Evolutionary conservation across 2,113 vertebrate genomes (phyloP).

Genomic region (Bujurquina vittata): DNA sequence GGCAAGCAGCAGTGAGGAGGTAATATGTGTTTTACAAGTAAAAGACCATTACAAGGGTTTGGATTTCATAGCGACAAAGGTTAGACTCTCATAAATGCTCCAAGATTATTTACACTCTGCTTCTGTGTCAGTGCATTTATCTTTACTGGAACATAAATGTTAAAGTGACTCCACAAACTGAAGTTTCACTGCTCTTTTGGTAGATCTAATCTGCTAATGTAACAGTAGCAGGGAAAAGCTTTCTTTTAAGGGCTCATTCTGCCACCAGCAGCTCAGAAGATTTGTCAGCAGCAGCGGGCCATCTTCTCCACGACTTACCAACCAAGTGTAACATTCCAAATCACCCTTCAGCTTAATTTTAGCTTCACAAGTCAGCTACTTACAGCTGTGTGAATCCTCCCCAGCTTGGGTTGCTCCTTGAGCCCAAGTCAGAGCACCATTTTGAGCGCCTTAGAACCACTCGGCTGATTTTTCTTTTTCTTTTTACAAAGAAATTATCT

Average conservation of each 20-base stretch:
- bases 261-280: slow-evolving; percentile 49
- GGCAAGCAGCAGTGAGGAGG: background rate
- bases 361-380: slow-evolving; percentile 80
- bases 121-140: slow-evolving; percentile 17
- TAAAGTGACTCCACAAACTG: background rate
- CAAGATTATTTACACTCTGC: slow-evolving; percentile 23
- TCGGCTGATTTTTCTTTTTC: background rate
- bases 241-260: background rate
- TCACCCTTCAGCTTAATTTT: slow-evolving; percentile 81
- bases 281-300: slow-evolving; percentile 64
- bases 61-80: slow-evolving; percentile 50
- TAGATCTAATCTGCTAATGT: background rate
- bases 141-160: slow-evolving; percentile 14
- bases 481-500: background rate
- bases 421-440: slow-evolving; percentile 8
- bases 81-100: slow-evolving; percentile 49
- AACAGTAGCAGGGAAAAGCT: background rate
- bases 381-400: slow-evolving; percentile 62
- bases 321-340: slow-evolving; percentile 81
- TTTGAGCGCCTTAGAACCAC: background rate
- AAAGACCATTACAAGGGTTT: slow-evolving; percentile 35
- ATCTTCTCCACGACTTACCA: slow-evolving; percentile 67
- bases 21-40: slow-evolving; percentile 22
- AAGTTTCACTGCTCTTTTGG: background rate
- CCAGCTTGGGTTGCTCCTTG: slow-evolving; percentile 54